These are phyloP conservation scores for Scortum barcoo DNA, from an alignment of 2,113 vertebrate species.

Conservation along the genomic window DNA sequence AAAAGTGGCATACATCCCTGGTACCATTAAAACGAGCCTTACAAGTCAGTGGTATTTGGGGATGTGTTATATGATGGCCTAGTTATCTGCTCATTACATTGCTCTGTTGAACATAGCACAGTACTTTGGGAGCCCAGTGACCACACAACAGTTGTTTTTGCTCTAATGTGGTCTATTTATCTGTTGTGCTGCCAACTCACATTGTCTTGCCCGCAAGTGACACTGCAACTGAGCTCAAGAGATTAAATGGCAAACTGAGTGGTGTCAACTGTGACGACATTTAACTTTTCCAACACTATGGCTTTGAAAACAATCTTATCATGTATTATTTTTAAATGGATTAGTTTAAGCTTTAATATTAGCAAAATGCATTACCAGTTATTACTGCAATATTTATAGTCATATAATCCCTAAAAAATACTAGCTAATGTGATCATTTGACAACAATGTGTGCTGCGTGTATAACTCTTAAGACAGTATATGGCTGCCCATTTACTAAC, in stretches of 20 bases:
- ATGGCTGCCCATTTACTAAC: constrained; percentile 24
- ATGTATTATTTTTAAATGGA: background rate
- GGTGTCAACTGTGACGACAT: constrained; percentile 32
- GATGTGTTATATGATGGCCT: constrained; percentile 75
- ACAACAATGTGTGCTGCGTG: background rate
- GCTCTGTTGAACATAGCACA: constrained; percentile 59
- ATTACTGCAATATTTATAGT: background rate
- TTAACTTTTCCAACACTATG: constrained; percentile 41
- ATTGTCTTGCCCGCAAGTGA: constrained; percentile 52
- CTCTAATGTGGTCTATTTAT: constrained; percentile 75
- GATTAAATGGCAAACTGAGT: constrained; percentile 30
- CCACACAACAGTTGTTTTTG: constrained; percentile 77
- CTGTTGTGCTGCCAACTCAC: constrained; percentile 66
- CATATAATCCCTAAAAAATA: background rate
- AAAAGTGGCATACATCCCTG: constrained; percentile 80
- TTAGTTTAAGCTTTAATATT: background rate
- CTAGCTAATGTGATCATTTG: background rate
- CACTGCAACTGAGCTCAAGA: constrained; percentile 36
- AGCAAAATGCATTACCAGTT: background rate
- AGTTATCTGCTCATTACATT: constrained; percentile 79
- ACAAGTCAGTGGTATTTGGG: constrained; percentile 86
- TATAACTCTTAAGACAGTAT: background rate
- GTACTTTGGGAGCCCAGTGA: constrained; percentile 52
- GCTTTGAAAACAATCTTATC: background rate
- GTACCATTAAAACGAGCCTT: constrained; percentile 83